Conservation (phyloP, 2,113 vertebrate species). For the Narcine bancroftii region DNA sequence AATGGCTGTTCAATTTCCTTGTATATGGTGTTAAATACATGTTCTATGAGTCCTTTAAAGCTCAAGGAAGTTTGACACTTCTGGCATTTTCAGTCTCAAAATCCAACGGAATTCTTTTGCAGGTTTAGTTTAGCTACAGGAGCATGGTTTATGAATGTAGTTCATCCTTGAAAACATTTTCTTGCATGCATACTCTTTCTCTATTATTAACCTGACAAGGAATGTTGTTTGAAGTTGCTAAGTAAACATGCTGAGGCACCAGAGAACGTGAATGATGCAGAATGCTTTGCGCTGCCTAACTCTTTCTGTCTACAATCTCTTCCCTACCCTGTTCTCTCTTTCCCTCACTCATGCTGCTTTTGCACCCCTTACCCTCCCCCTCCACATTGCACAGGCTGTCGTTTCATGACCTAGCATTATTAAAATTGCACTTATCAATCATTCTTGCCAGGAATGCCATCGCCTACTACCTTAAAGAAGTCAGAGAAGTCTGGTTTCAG, state of each 20-base stretch:
- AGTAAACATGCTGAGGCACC: conserved; percentile 51
- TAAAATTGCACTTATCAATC: conserved; percentile 73
- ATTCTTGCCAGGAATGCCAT: conserved; percentile 90
- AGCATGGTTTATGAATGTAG: conserved; percentile 45
- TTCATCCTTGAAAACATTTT: conserved; percentile 53
- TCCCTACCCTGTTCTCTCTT: conserved; percentile 44
- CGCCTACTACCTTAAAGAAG: conserved; percentile 90
- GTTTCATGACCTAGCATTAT: conserved; percentile 70
- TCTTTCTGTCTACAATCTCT: conserved; percentile 42
- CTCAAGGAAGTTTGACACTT: conserved; percentile 37
- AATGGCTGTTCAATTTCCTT: conserved; percentile 26
- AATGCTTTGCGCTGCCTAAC: conserved; percentile 59
- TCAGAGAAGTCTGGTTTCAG: conserved; percentile 97
- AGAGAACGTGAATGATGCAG: conserved; percentile 56
- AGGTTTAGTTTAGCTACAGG: conserved; percentile 22
- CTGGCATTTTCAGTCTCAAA: conserved; percentile 38
- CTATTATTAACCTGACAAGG: conserved; percentile 59
- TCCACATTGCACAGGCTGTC: conserved; percentile 66
- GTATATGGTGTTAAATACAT: conserved; percentile 26
- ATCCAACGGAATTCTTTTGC: conserved; percentile 23
- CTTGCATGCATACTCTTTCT: conserved; percentile 53
- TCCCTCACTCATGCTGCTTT: conserved; percentile 14
- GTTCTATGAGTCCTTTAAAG: conserved; percentile 16
- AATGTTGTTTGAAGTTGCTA: conserved; percentile 55
- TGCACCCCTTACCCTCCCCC: conserved; percentile 46